Base-by-base conservation (phyloP, 2,113 vertebrate species). In the Erythrocercus mccallii region DNA sequence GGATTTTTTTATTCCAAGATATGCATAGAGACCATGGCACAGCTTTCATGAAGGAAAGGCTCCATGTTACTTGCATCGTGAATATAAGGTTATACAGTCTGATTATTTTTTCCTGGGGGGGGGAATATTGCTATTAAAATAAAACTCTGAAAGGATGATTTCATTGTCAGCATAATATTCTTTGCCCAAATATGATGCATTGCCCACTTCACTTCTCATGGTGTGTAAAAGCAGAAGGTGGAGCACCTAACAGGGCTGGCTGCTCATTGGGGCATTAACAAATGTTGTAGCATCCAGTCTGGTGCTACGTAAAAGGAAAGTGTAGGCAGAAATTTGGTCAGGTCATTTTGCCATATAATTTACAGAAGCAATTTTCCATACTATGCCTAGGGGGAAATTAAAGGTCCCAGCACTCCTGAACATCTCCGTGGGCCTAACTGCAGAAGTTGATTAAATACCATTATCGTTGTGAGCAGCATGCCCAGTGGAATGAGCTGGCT, bases 401-500 rank as follows among this genome's bases (percentile, higher is more conserved):
- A 83, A 13, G 3, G 5, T 58, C 17, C 12, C 35, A 45, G 15
- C 2, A 14, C 15, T 69, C 16, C 60, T 9, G 37, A 74, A 38
- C 12, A 15, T 19, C 10, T 61, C 45, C 18, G 7, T 25, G 17
- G 19, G 12, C 47, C 42, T 45, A 35, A 11, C 23, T 38, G 11
- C 66, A 89, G 88, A 58, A 83, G 18, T 8, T n/a, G 48, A 45
- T 40, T 22, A 62, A 83, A 48, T n/a, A 35, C 10, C 1, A 0
- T 9, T 22, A 20, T 18, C 14, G 6, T 4, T 40, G 42, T 7
- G 24, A 76, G 11, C 53, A 37, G 33, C 6, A 1, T 44, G 22
- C 16, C 20, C n/a, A 25, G 18, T 21, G 1, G 4, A 69, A 31
- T 0, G 1, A 69, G 9, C 11, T 0, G 0, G 54, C 16, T 31